These are phyloP conservation scores for Eutrigla gurnardus DNA, from an alignment of 2,797 vertebrate species.

Conservation along the genomic window DNA sequence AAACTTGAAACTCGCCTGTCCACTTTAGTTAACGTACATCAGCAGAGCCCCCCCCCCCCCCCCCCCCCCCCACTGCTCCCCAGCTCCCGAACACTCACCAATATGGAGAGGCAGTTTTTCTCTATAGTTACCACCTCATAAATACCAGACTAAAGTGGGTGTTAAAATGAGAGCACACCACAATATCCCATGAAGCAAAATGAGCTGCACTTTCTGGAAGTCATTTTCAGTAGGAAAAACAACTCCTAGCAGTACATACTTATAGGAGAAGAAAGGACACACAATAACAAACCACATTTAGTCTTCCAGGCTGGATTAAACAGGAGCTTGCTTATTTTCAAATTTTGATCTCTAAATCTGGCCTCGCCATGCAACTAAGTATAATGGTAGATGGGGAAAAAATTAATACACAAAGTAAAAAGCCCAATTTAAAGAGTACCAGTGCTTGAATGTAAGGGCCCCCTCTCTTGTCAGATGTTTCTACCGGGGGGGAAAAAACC, in stretches of 20 bases:
- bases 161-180: constrained; percentile 70
- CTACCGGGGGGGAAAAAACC: constrained; percentile 50
- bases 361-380: background rate
- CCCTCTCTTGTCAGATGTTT: constrained; percentile 50
- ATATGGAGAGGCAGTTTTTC: constrained; percentile 28
- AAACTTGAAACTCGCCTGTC: constrained; percentile 62
- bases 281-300: constrained; percentile 11
- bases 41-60: constrained; percentile 23
- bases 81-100: constrained; percentile 47
- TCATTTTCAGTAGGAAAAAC: constrained; percentile 42
- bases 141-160: constrained; percentile 74
- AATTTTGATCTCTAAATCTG: constrained; percentile 5
- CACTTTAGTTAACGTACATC: constrained; percentile 61
- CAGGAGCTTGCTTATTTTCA: background rate
- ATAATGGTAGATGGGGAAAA: too few relatives aligned
- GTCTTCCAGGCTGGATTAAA: constrained; percentile 1
- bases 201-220: constrained; percentile 48
- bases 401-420: constrained; percentile 7
- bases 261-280: constrained; percentile 17
- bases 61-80: background rate
- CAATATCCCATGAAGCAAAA: constrained; percentile 61
- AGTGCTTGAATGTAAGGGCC: constrained; percentile 23
- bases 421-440: constrained; percentile 11
- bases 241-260: constrained; percentile 10
- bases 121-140: constrained; percentile 75